These are phyloP conservation scores for Tinea pellionella DNA, from an alignment of 2,888 invertebrate species.

Conservation along the genomic window DNA sequence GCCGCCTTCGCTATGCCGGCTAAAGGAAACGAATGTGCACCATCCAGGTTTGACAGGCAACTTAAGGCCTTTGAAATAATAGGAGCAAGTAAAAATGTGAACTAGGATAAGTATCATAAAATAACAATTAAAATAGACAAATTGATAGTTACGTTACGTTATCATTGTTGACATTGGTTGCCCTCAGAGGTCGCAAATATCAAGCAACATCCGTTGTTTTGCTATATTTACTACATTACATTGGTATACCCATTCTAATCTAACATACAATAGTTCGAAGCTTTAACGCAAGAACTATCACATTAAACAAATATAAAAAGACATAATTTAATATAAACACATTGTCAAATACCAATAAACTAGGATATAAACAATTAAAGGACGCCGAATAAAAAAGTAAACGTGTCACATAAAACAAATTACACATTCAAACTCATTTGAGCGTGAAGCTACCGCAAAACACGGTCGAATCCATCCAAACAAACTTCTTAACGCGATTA, in stretches of 20 bases:
- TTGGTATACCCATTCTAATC: no score
- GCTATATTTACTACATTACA: neutral
- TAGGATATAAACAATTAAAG: neutral
- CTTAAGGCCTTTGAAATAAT: no score
- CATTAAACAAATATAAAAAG: neutral
- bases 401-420: conserved; percentile 12
- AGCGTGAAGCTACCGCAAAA: conserved; percentile 15
- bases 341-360: neutral
- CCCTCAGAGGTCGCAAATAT: neutral
- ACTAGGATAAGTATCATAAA: no score
- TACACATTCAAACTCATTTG: conserved; percentile 9
- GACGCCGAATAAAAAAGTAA: neutral
- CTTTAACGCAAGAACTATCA: neutral
- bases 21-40: no score
- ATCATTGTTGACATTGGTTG: neutral
- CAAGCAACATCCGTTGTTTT: neutral
- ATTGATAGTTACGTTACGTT: neutral
- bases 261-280: neutral
- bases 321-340: neutral
- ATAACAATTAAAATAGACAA: neutral
- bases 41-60: no score
- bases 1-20: no score
- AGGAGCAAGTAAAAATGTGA: no score
- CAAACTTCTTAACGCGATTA: conserved; percentile 25
- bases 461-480: conserved; percentile 15